These are phyloP conservation scores for Micoletzkya japonica DNA, from an alignment of 2,888 invertebrate species.

Conservation along the genomic window DNA sequence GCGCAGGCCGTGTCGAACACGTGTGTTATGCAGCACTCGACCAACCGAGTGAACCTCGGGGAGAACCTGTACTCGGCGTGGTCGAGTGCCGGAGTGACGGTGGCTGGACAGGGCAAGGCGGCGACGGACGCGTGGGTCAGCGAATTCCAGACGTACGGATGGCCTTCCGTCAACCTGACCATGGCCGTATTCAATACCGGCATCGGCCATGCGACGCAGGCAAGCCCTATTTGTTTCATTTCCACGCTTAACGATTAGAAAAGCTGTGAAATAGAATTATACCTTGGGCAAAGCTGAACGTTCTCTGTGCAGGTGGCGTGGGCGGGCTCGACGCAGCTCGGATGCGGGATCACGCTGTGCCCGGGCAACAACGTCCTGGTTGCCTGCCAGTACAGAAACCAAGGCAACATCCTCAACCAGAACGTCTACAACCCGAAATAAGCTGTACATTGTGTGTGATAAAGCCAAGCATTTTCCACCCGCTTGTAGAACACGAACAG, in stretches of 20 bases:
- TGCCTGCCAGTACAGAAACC: conserved; percentile 28
- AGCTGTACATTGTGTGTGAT: no score
- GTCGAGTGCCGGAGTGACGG: conserved; percentile 2
- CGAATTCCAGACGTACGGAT: conserved; percentile 25
- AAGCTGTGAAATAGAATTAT: not conserved
- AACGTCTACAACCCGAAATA: conserved; percentile 8
- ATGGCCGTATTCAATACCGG: conserved; percentile 20
- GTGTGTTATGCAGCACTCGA: conserved; percentile 1
- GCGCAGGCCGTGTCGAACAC: not conserved
- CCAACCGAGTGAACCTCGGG: conserved; percentile 3
- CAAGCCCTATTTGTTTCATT: not conserved
- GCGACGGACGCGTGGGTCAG: not conserved
- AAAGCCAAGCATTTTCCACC: no score
- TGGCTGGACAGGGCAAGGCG: not conserved
- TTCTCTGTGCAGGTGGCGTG: conserved; percentile 28
- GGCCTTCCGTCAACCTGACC: conserved; percentile 19
- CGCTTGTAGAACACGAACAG: no score
- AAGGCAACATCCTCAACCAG: conserved; percentile 17
- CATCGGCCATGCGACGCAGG: conserved; percentile 30
- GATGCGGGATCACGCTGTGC: conserved; percentile 31
- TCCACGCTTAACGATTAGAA: not conserved
- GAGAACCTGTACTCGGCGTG: conserved; percentile 2
- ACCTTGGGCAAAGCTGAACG: no score
- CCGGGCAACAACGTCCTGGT: conserved; percentile 16
- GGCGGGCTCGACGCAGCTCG: conserved; percentile 20